Evolutionary conservation across 2,888 invertebrate species (phyloP), one percentile per base, ranked within the genome.

Genomic region (Oegoconia quadripuncta): DNA sequence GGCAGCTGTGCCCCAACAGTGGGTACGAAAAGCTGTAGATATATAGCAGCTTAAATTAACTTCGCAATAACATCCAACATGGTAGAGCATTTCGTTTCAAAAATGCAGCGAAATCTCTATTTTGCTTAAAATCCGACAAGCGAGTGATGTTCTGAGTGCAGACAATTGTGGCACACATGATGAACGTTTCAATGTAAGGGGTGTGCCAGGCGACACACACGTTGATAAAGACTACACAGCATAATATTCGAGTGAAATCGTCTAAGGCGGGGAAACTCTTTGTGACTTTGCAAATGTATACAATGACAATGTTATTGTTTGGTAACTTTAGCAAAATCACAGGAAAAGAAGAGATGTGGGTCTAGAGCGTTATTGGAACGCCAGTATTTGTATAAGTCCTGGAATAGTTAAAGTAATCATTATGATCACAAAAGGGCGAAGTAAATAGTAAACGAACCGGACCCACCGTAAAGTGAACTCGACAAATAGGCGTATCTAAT

Each of bases 131-230:
- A 34, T 26, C 20, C 39, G 39, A 48, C 51, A 49, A 46, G 44
- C 31, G 46, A 53, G 58, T 54, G 52, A 60, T 55, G 60, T 55
- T 58, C 47, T 52, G 45, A 51, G 52, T 42, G 16, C 45, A 50
- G 41, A 59, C 61, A 60, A 58, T 58, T 36, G 31, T 40, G 1
- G 29, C 23, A 30, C 25, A 28, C 36, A 34, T 22, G 35, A 40
- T 32, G 36, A 40, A 36, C 36, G 32, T 32, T 32, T 22, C 32
- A n/a, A 20, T 32, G 28, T 35, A 18, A 9, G 25, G 23, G 25
- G 15, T 8, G 34, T 16, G 15, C 20, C 34, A 23, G 29, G 26
- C 31, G 15, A n/a, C 15, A 26, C 14, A 8, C 31, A 22, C 13
- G 16, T 36, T 28, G 33, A 27, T 31, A 36, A 36, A 11, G 36